Percentiles rank a stretch among this genome's conserved stretches.
Evolutionary conservation across 2,888 invertebrate genomes (phyloP).

Genomic region (Sthenelais limicola): DNA sequence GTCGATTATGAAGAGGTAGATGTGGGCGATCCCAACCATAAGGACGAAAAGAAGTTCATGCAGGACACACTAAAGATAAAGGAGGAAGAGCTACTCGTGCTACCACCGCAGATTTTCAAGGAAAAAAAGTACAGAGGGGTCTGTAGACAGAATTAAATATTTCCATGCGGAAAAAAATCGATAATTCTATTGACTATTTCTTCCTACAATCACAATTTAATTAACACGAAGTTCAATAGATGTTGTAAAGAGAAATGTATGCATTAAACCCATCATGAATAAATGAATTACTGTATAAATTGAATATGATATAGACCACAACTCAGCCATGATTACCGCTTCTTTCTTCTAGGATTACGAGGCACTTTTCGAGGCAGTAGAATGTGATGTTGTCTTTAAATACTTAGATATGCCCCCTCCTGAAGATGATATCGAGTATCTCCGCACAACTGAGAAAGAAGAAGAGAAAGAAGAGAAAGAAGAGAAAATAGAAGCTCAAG

Average conservation of each 20-base stretch:
- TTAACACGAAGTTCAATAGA: neutral
- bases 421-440: conserved; percentile 48
- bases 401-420: conserved; percentile 50
- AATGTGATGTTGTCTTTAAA: conserved; percentile 48
- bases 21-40: conserved; percentile 93
- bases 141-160: too few species aligned
- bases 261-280: too few species aligned
- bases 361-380: conserved; percentile 50
- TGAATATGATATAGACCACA: too few species aligned
- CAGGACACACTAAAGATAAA: conserved; percentile 79
- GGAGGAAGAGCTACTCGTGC: conserved; percentile 56
- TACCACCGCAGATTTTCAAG: conserved; percentile 94
- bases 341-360: conserved; percentile 48
- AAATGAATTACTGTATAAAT: too few species aligned
- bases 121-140: conserved; percentile 91
- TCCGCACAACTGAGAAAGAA: neutral
- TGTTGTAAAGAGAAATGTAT: neutral
- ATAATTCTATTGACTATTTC: neutral
- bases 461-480: conserved; percentile 27
- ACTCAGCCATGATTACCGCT: too few species aligned
- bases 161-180: neutral
- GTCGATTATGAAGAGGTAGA: conserved; percentile 92
- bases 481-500: neutral
- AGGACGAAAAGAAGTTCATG: conserved; percentile 92
- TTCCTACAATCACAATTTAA: neutral